A percentile compares a stretch with the other conserved stretches of the same genome.
Evolutionary conservation across 2,888 invertebrate species (phyloP).

Genomic region (Scaptodrosophila latifasciaeformis): DNA sequence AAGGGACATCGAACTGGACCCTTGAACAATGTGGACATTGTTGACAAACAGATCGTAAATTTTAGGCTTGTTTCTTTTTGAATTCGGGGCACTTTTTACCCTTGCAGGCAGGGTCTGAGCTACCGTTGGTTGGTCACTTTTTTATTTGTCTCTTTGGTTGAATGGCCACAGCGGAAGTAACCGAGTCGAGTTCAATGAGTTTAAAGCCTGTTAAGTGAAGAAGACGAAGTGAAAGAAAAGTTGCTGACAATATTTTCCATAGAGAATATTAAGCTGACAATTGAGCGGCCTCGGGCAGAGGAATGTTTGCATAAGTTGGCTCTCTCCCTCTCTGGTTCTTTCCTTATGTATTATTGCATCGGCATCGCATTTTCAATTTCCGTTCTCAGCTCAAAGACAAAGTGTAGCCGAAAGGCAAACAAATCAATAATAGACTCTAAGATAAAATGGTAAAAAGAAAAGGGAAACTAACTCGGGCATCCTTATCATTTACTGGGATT

Average conservation of each 20-base stretch:
- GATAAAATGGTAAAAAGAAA: conserved; percentile 32
- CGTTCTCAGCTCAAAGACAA: conserved; percentile 42
- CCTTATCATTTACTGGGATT: conserved; percentile 28
- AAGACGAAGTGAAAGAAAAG: conserved; percentile 7
- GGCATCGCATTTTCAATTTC: conserved; percentile 45
- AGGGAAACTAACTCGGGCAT: conserved; percentile 36
- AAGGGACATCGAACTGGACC: not conserved
- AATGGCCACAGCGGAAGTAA: conserved; percentile 52
- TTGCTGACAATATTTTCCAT: conserved; percentile 27
- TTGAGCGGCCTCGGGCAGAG: too few relatives aligned
- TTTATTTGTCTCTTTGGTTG: conserved; percentile 20
- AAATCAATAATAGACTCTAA: conserved; percentile 46
- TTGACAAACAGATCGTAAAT: conserved; percentile 67
- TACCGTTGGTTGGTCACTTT: conserved; percentile 27
- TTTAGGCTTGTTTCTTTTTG: conserved; percentile 55
- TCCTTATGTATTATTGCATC: not conserved
- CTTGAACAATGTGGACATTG: conserved; percentile 40
- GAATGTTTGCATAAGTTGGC: conserved; percentile 36
- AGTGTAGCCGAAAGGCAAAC: conserved; percentile 48
- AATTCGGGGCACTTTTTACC: not conserved
- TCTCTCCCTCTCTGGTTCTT: conserved; percentile 4
- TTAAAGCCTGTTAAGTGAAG: conserved; percentile 35
- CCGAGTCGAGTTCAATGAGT: conserved; percentile 32
- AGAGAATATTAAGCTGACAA: too few relatives aligned
- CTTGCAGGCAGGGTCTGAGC: conserved; percentile 18